Conservation (phyloP, 2,888 invertebrate species). For the Acleris sparsana region DNA sequence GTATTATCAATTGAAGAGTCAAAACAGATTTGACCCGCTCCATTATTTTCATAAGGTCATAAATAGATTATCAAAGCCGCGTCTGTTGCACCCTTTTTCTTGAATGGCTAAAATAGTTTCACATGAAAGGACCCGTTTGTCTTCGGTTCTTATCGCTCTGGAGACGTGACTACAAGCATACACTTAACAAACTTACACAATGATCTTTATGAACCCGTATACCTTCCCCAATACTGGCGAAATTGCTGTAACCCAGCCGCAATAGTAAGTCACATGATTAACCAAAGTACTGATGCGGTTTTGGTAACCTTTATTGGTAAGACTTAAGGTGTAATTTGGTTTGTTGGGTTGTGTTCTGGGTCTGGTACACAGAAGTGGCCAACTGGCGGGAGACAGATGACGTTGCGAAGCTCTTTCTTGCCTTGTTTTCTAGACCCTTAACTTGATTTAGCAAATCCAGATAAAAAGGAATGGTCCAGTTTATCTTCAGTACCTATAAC, state of each 20-base stretch:
- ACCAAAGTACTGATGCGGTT: constrained; percentile 34
- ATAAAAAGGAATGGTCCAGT: constrained; percentile 20
- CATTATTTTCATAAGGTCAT: no score
- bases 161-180: constrained; percentile 58
- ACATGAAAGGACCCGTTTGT: constrained; percentile 59
- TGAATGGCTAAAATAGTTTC: constrained; percentile 26
- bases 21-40: no score
- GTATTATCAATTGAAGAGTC: no score
- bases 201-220: constrained; percentile 37
- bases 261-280: background rate
- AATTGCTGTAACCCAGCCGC: background rate
- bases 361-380: constrained; percentile 54
- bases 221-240: background rate
- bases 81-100: background rate
- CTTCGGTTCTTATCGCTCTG: constrained; percentile 64
- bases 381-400: constrained; percentile 67
- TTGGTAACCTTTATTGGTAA: constrained; percentile 39
- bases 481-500: background rate
- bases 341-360: constrained; percentile 39
- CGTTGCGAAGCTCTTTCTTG: constrained; percentile 66
- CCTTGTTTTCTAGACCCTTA: constrained; percentile 69
- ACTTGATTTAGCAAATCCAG: constrained; percentile 59
- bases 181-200: constrained; percentile 42
- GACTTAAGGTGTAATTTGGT: constrained; percentile 44
- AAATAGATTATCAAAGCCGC: no score